A percentile compares a stretch with the other conserved stretches of the same genome.
phyloP scores from a whole-genome alignment of 2,888 invertebrate genomes.

The Hylaea fasciaria region DNA sequence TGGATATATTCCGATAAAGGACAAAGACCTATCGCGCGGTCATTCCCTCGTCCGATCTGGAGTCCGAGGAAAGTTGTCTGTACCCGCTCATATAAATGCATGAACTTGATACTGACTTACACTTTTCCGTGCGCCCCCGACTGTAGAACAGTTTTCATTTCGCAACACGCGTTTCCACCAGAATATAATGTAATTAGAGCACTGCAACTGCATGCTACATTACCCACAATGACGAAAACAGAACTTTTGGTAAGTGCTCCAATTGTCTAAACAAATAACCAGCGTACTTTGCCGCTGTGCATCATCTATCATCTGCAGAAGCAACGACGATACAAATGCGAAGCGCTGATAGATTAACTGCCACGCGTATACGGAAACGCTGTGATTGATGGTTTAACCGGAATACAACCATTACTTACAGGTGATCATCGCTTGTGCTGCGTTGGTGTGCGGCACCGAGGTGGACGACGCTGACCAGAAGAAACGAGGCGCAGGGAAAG shows the following conservation, averaged over 20 bases:
- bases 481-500: conserved; percentile 74
- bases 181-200: conserved; percentile 67
- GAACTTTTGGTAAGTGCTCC: conserved; percentile 71
- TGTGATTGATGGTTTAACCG: conserved; percentile 52
- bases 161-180: conserved; percentile 57
- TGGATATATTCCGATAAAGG: conserved; percentile 75
- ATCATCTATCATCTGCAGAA: conserved; percentile 28
- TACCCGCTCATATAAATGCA: conserved; percentile 76
- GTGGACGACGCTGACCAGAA: conserved; percentile 75
- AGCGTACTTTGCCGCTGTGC: conserved; percentile 9
- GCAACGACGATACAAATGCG: conserved; percentile 32
- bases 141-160: conserved; percentile 75
- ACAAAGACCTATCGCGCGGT: conserved; percentile 80
- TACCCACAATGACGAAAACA: conserved; percentile 63
- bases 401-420: conserved; percentile 55
- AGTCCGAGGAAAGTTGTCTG: conserved; percentile 75
- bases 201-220: conserved; percentile 22
- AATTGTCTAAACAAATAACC: conserved; percentile 30
- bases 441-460: conserved; percentile 67
- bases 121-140: conserved; percentile 73
- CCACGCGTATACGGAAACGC: conserved; percentile 47
- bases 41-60: conserved; percentile 77
- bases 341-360: conserved; percentile 58
- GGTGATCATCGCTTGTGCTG: conserved; percentile 69
- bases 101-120: conserved; percentile 77